Conservation (phyloP, 2,797 vertebrate genomes). For the Rhabdophis nuchalis region DNA sequence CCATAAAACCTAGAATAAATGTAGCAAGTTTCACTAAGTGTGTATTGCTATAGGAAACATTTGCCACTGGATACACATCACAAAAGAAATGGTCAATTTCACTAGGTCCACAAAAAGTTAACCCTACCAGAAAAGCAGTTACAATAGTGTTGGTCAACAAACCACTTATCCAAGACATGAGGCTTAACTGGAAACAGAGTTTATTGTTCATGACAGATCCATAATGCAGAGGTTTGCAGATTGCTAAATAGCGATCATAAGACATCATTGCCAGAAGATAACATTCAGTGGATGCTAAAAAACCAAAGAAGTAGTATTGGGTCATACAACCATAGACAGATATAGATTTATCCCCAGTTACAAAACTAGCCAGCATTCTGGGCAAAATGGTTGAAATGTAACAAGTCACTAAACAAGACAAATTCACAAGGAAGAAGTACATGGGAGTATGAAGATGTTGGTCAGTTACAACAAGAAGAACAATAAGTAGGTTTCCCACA, state of each 20-base stretch:
- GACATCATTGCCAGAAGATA: constrained; percentile 55
- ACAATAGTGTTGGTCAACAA: neutral
- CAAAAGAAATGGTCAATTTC: constrained; percentile 17
- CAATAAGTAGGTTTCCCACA: neutral
- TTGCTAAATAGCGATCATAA: constrained; percentile 31
- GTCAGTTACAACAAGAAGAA: neutral
- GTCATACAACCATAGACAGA: neutral
- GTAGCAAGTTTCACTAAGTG: neutral
- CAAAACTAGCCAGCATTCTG: neutral
- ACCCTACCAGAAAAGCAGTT: neutral
- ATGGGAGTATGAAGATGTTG: neutral
- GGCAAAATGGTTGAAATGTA: neutral
- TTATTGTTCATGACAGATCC: neutral
- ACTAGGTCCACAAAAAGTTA: neutral
- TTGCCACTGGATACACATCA: constrained; percentile 9
- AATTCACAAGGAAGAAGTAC: neutral
- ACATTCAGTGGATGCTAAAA: constrained; percentile 42
- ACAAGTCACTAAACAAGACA: neutral
- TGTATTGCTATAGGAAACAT: neutral
- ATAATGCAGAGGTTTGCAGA: neutral
- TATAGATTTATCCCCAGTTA: neutral
- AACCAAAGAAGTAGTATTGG: neutral
- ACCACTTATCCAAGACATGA: neutral
- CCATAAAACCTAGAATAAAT: neutral
- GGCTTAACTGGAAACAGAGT: neutral